phyloP scores from a whole-genome alignment of 2,797 vertebrate species.

The Rhinoraja longicauda region DNA sequence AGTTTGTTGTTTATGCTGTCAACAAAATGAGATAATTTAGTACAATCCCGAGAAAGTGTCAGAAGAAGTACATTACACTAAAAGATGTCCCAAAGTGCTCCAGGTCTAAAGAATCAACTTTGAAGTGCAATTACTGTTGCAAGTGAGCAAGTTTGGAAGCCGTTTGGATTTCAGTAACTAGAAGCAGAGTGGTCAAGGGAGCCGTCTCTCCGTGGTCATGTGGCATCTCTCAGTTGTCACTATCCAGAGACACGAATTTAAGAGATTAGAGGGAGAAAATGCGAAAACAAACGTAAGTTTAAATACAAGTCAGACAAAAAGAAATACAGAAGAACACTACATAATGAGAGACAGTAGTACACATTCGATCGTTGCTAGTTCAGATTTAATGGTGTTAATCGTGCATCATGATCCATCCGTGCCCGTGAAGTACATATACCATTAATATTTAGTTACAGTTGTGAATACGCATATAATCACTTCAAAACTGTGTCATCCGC shows the following conservation, averaged over 20 bases:
- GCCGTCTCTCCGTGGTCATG: neutral
- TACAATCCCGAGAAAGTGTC: neutral
- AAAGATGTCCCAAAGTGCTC: constrained; percentile 2
- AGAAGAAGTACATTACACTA: neutral
- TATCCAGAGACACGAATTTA: neutral
- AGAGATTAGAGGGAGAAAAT: neutral
- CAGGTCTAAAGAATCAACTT: neutral
- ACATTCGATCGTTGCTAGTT: neutral
- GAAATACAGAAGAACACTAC: neutral
- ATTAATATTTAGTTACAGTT: neutral
- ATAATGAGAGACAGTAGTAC: neutral
- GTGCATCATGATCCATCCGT: neutral
- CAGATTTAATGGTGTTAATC: neutral
- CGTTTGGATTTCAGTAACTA: neutral
- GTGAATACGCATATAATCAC: neutral
- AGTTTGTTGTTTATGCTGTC: constrained; percentile 97
- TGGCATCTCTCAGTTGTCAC: neutral
- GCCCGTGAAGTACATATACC: neutral
- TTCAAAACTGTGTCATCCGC: neutral
- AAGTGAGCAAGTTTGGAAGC: neutral
- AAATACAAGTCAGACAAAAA: neutral
- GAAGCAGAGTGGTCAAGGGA: neutral
- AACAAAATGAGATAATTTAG: constrained; percentile 45
- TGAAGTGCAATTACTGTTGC: neutral
- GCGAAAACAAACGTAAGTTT: neutral